These are phyloP conservation scores for zebrafish (Danio rerio) DNA, from an alignment of 2,113 vertebrate species.

Conservation along the genomic window DNA sequence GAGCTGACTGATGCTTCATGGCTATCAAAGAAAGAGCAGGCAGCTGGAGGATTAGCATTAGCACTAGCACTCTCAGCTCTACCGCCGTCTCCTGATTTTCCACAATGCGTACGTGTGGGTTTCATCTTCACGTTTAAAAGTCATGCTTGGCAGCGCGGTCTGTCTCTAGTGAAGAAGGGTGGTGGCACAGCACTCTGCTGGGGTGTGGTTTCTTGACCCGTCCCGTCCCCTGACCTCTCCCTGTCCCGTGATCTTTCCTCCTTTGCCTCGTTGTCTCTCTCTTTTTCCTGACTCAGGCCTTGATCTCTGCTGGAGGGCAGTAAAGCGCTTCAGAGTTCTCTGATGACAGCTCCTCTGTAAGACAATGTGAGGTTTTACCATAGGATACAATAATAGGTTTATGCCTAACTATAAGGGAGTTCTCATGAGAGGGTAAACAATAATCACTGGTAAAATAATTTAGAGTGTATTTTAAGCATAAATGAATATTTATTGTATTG, in stretches of 20 bases:
- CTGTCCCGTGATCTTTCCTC: slow-evolving; percentile 61
- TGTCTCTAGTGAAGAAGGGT: slow-evolving; percentile 47
- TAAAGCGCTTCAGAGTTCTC: slow-evolving; percentile 93
- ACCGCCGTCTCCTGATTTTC: slow-evolving; percentile 72
- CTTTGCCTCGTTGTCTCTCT: slow-evolving; percentile 34
- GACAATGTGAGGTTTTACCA: neutral
- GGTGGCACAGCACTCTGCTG: slow-evolving; percentile 61
- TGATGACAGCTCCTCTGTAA: slow-evolving; percentile 89
- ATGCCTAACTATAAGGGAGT: neutral
- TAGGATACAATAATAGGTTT: neutral
- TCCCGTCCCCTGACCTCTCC: slow-evolving; percentile 39
- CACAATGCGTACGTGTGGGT: slow-evolving; percentile 37
- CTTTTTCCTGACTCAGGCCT: slow-evolving; percentile 81
- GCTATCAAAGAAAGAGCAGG: slow-evolving; percentile 79
- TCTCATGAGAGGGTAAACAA: neutral
- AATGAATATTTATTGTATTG: neutral
- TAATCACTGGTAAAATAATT: neutral
- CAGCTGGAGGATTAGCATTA: slow-evolving; percentile 66
- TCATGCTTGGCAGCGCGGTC: slow-evolving; percentile 39
- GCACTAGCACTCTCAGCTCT: slow-evolving; percentile 72
- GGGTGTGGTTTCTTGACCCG: slow-evolving; percentile 45
- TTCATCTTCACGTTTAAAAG: slow-evolving; percentile 28
- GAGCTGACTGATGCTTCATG: slow-evolving; percentile 53
- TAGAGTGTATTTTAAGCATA: too few relatives aligned
- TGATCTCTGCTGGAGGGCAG: slow-evolving; percentile 88